A percentile compares a stretch with the other conserved stretches of the same genome.
Evolutionary conservation across 2,888 invertebrate genomes (phyloP).

Genomic region (Caenorhabditis sp.): DNA sequence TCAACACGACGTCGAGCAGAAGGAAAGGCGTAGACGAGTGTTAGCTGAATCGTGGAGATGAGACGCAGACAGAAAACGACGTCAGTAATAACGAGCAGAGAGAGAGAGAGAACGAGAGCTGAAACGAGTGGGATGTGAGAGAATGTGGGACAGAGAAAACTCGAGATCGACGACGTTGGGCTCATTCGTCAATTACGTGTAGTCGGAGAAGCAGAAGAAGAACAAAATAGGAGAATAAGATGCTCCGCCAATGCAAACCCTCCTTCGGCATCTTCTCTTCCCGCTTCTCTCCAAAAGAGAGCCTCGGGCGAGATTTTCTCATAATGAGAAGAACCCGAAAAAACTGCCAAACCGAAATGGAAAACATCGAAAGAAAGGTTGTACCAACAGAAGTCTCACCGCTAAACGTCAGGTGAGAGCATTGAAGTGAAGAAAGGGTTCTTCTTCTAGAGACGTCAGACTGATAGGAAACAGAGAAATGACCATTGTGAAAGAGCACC

Average conservation of each 20-base stretch:
- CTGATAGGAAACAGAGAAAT: neutral
- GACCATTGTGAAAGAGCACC: slow-evolving; percentile 22
- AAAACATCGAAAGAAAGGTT: neutral
- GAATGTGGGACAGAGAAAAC: slow-evolving; percentile 1
- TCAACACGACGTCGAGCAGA: neutral
- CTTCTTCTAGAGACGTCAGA: neutral
- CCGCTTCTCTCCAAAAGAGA: neutral
- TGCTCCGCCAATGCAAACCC: slow-evolving; percentile 7
- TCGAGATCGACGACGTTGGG: slow-evolving; percentile 5
- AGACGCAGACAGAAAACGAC: slow-evolving; percentile 45
- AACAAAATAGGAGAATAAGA: slow-evolving; percentile 8
- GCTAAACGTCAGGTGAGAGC: neutral
- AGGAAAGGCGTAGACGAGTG: slow-evolving; percentile 20
- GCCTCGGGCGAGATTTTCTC: slow-evolving; percentile 28
- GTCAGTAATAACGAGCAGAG: slow-evolving; percentile 34
- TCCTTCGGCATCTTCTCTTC: slow-evolving; percentile 10
- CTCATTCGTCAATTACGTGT: slow-evolving; percentile 48
- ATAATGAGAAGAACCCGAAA: slow-evolving; percentile 19
- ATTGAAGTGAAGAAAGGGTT: neutral
- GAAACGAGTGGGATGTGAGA: slow-evolving; percentile 23
- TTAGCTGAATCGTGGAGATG: slow-evolving; percentile 1
- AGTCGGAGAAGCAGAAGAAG: slow-evolving; percentile 12
- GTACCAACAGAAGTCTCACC: too few relatives aligned
- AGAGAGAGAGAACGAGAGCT: slow-evolving; percentile 18
- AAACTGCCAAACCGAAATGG: neutral